These are phyloP conservation scores for Mustela lutreola DNA, from an alignment of 2,113 vertebrate species.

Conservation along the genomic window DNA sequence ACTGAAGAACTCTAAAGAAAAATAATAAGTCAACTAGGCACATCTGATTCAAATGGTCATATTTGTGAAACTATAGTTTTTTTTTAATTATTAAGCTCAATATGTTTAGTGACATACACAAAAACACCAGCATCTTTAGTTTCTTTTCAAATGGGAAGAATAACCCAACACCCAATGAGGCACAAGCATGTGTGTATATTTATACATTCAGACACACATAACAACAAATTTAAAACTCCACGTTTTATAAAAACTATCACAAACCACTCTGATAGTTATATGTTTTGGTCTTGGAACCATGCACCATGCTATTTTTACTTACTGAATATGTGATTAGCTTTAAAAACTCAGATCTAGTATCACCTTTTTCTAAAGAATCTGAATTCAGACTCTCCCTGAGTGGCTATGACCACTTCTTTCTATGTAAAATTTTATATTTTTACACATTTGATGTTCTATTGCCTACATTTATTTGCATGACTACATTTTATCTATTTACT, in stretches of 20 bases:
- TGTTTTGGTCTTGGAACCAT: background rate
- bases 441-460: background rate
- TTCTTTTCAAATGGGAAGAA: background rate
- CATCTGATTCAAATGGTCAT: background rate
- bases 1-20: background rate
- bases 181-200: background rate
- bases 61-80: background rate
- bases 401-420: background rate
- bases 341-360: background rate
- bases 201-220: background rate
- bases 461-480: background rate
- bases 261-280: background rate
- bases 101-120: background rate
- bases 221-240: background rate
- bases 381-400: background rate
- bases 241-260: background rate
- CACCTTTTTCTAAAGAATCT: background rate
- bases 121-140: background rate
- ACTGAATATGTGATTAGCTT: background rate
- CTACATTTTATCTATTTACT: background rate
- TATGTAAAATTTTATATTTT: background rate
- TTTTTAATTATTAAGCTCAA: background rate
- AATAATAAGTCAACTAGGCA: background rate
- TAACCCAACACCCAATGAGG: background rate
- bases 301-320: background rate